Conservation (phyloP, 1,140 invertebrate species). For the Caenorhabditis inopinata region DNA sequence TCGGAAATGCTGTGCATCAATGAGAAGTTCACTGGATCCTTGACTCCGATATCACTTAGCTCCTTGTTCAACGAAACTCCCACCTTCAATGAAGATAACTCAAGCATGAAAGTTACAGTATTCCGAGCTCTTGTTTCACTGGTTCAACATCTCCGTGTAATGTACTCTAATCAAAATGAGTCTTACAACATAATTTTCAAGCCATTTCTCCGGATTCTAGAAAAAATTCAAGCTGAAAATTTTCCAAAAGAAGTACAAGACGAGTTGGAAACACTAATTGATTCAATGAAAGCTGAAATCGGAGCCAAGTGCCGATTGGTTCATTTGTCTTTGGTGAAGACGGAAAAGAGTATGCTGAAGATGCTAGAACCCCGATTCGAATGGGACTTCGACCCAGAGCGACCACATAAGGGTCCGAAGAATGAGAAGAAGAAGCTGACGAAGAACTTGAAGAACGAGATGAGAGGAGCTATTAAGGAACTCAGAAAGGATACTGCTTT, state of each 20-base stretch:
- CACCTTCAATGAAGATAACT: not conserved
- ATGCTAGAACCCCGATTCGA: slow-evolving; percentile 48
- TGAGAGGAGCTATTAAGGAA: slow-evolving; percentile 48
- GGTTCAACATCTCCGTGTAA: not conserved
- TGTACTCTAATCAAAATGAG: slow-evolving; percentile 28
- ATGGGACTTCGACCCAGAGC: slow-evolving; percentile 47
- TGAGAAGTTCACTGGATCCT: not conserved
- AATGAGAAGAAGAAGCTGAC: slow-evolving; percentile 43
- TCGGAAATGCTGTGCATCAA: slow-evolving; percentile 40
- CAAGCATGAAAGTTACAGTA: not conserved
- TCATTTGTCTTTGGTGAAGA: slow-evolving; percentile 30
- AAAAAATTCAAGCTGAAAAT: not conserved
- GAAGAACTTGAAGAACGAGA: slow-evolving; percentile 47
- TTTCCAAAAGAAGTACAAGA: slow-evolving; percentile 9
- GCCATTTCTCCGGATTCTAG: not conserved
- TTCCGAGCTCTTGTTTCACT: not conserved
- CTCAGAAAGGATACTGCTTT: slow-evolving; percentile 47
- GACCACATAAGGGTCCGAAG: slow-evolving; percentile 7
- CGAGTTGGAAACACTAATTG: slow-evolving; percentile 8
- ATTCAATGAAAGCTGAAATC: slow-evolving; percentile 26
- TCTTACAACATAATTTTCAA: slow-evolving; percentile 8
- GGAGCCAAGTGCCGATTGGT: slow-evolving; percentile 1
- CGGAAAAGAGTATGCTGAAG: slow-evolving; percentile 47
- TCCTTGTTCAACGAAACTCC: not conserved
- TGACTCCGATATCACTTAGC: not conserved